These are phyloP conservation scores for Caenorhabditis becei DNA, from an alignment of 2,888 invertebrate species.

Conservation along the genomic window DNA sequence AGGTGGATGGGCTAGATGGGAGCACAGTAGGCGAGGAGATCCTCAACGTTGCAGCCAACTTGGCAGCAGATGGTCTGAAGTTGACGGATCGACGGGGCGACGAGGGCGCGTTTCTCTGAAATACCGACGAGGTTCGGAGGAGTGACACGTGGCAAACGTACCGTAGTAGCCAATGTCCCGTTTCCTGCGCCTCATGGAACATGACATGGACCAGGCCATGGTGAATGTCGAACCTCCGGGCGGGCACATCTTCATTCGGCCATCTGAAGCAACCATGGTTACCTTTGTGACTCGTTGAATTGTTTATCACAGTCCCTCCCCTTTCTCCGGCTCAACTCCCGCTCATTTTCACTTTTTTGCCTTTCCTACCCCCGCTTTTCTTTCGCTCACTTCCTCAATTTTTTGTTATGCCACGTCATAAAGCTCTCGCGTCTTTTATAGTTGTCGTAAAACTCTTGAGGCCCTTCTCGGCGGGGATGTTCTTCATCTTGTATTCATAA, in stretches of 20 bases:
- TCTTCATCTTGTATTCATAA: constrained; percentile 21
- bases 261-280: constrained; percentile 56
- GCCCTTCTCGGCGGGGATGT: too few relatives aligned
- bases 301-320: background rate
- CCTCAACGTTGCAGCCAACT: constrained; percentile 76
- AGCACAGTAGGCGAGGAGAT: constrained; percentile 76
- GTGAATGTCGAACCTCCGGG: constrained; percentile 75
- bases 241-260: constrained; percentile 74
- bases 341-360: constrained; percentile 2
- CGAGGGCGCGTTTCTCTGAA: constrained; percentile 65
- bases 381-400: background rate
- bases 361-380: background rate
- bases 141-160: background rate
- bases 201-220: constrained; percentile 76
- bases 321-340: background rate
- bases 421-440: constrained; percentile 3
- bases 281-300: constrained; percentile 2
- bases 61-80: constrained; percentile 75
- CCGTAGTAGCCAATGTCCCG: constrained; percentile 47
- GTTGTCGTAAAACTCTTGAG: constrained; percentile 2
- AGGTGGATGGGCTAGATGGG: constrained; percentile 51
- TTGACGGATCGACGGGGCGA: constrained; percentile 74
- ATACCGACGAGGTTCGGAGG: too few relatives aligned
- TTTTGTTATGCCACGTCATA: constrained; percentile 3
- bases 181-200: constrained; percentile 72